Conservation (phyloP, 2,888 invertebrate genomes). For the Tribolium freemani region DNA sequence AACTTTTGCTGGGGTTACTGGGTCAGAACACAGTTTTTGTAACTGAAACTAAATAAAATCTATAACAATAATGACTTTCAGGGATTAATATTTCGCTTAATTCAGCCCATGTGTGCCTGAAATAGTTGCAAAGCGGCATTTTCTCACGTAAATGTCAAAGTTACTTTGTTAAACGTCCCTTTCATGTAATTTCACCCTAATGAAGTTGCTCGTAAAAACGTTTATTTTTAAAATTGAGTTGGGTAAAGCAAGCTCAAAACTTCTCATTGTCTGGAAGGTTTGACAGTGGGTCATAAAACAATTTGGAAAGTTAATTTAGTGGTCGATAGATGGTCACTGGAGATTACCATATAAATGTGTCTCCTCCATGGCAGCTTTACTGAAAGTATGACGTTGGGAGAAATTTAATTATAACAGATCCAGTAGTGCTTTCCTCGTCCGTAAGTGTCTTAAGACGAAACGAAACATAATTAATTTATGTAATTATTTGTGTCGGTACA, state of each 20-base stretch:
- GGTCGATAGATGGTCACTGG: conserved; percentile 11
- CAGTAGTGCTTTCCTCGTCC: conserved; percentile 25
- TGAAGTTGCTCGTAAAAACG: conserved; percentile 4
- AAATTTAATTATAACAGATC: conserved; percentile 31
- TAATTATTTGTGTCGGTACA: conserved; percentile 46
- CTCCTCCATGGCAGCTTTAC: conserved; percentile 11
- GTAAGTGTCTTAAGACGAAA: conserved; percentile 15
- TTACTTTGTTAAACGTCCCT: neutral
- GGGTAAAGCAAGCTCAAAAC: neutral
- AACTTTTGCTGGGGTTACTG: neutral
- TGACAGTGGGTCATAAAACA: conserved; percentile 29
- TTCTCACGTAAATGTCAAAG: conserved; percentile 13
- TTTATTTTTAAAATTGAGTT: conserved; percentile 10
- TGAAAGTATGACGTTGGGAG: conserved; percentile 20
- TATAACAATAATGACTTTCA: too few relatives aligned
- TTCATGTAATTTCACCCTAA: conserved; percentile 14
- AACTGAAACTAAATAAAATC: too few relatives aligned
- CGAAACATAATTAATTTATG: conserved; percentile 47
- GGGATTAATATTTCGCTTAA: neutral
- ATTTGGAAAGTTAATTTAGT: conserved; percentile 40
- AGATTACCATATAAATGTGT: conserved; percentile 42
- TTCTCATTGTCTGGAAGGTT: conserved; percentile 1
- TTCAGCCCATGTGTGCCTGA: neutral
- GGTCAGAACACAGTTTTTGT: too few relatives aligned
- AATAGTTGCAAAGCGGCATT: neutral